Base-by-base conservation (phyloP, 2,888 invertebrate species). In the Syrphus vitripennis region DNA sequence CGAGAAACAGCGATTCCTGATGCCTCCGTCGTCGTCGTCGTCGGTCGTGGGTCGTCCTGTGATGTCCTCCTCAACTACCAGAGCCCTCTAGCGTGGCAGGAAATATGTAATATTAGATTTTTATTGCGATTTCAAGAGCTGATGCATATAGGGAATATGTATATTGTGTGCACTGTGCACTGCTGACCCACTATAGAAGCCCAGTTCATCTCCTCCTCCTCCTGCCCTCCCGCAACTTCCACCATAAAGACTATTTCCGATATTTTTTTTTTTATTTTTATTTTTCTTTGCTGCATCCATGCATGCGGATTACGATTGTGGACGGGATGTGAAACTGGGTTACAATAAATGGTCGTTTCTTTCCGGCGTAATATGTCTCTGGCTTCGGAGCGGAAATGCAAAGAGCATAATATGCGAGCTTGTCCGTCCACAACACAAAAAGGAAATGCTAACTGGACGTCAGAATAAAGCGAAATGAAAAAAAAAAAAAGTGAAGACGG, bases 41-140 rank as follows among this genome's bases (percentile, higher is more conserved):
- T n/a, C n/a, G n/a, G n/a, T n/a, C n/a, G n/a, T n/a, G n/a, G n/a
- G n/a, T n/a, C n/a, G n/a, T n/a, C n/a, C n/a, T n/a, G n/a, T n/a
- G n/a, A n/a, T n/a, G n/a, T n/a, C n/a, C n/a, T n/a, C n/a, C n/a
- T n/a, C n/a, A n/a, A n/a, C n/a, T n/a, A n/a, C n/a, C n/a, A n/a
- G n/a, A n/a, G n/a, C 21, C 12, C 2, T 48, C 21, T 61, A 48
- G 55, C 48, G 57, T 42, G 57, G 24, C 71, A 77, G 80, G 72
- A 84, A 84, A 84, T 81, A 84, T 81, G 80, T 81, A 84, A 80
- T 80, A 84, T 81, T 84, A 81, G 84, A 84, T 84, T 84, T 84
- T 84, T 80, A 84, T 81, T 84, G 71, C 84, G 80, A 77, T 80
- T 72, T 77, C 45, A 14, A 69, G 78, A 72, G 69, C 71, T 55